Conservation (phyloP, 2,113 vertebrate species). For the Melanerpes formicivorus region DNA sequence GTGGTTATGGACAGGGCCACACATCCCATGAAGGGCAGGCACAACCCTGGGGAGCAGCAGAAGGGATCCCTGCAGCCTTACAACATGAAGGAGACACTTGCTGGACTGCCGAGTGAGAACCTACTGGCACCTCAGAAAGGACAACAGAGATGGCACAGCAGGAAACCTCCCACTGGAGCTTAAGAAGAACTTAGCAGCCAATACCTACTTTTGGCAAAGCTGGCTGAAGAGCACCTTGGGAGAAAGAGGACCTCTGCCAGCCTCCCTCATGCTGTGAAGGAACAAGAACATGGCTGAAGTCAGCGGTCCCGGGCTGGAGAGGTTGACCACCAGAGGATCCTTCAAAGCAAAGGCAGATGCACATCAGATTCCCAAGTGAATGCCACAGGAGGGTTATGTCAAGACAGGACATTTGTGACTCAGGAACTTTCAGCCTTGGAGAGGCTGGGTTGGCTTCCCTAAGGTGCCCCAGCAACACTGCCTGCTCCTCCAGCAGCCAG, state of each 20-base stretch:
- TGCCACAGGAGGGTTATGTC: neutral
- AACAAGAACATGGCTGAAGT: conserved; percentile 96
- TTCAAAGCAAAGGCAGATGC: conserved; percentile 70
- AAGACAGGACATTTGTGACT: neutral
- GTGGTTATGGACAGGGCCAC: neutral
- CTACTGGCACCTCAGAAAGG: neutral
- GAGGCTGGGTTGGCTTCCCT: neutral
- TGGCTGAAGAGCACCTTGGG: conserved; percentile 96
- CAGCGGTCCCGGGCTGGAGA: conserved; percentile 90
- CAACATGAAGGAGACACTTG: neutral
- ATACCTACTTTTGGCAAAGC: conserved; percentile 94
- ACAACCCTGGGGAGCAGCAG: neutral
- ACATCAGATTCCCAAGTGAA: conserved; percentile 41
- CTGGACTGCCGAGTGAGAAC: neutral
- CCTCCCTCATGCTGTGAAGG: conserved; percentile 93
- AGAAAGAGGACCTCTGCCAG: conserved; percentile 89
- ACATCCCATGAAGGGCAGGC: neutral
- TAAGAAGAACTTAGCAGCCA: neutral
- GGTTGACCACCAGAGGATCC: conserved; percentile 86
- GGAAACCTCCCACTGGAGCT: neutral
- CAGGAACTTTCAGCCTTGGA: neutral
- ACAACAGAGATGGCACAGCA: neutral
- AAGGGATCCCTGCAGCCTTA: neutral
- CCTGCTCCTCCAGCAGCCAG: neutral
- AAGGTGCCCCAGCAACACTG: neutral